Percentiles rank a stretch among this genome's conserved stretches.
phyloP scores from a whole-genome alignment of 2,888 invertebrate genomes.

The Formica aserva region DNA sequence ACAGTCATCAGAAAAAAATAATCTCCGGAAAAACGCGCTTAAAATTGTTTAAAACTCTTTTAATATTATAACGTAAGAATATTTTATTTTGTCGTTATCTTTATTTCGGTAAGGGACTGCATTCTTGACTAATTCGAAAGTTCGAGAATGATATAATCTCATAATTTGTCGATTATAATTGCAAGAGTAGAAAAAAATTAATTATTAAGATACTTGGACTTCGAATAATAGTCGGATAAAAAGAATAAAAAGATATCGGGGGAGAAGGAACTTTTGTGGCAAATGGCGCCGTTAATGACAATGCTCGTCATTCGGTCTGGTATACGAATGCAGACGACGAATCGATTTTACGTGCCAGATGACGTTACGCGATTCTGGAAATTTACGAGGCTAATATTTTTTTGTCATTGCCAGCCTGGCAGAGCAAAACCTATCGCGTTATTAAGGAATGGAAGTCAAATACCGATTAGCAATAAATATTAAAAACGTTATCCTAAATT shows the following conservation, averaged over 20 bases:
- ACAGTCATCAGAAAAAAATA: background rate
- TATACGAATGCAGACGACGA: slow-evolving; percentile 26
- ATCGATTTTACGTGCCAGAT: slow-evolving; percentile 49
- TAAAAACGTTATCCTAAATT: background rate
- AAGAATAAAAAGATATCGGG: slow-evolving; percentile 39
- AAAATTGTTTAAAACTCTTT: background rate
- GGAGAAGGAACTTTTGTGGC: slow-evolving; percentile 24
- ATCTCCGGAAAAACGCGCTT: background rate
- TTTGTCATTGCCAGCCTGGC: slow-evolving; percentile 22
- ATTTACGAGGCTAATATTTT: slow-evolving; percentile 49
- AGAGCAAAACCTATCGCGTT: background rate
- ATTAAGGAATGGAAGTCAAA: slow-evolving; percentile 17
- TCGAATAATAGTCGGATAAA: slow-evolving; percentile 44
- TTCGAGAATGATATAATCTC: slow-evolving; percentile 14
- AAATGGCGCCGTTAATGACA: slow-evolving; percentile 47
- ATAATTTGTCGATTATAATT: slow-evolving; percentile 24
- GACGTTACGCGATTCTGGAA: slow-evolving; percentile 35
- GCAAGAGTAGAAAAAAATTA: slow-evolving; percentile 32
- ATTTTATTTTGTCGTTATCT: slow-evolving; percentile 18
- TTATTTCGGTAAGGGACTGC: background rate
- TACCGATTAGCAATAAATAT: slow-evolving; percentile 12
- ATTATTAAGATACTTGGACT: slow-evolving; percentile 43
- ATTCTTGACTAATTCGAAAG: slow-evolving; percentile 9
- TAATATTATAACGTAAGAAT: background rate
- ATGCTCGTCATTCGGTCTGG: slow-evolving; percentile 32